These are phyloP conservation scores for Astreopora myriophthalma DNA, from an alignment of 64 coral and sea anemone species.

Conservation along the genomic window DNA sequence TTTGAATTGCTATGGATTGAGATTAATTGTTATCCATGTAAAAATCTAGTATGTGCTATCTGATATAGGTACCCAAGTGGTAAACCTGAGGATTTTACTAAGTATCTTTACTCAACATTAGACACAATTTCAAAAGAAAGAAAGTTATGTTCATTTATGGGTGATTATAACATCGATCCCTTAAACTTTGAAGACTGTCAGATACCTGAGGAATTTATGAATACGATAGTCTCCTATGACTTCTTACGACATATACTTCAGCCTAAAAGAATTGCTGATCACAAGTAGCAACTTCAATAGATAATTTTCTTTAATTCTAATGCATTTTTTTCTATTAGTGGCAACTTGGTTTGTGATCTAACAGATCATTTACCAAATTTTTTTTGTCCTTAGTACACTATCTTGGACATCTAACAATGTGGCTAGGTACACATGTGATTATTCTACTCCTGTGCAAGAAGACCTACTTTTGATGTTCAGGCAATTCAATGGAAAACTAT, in stretches of 20 bases:
- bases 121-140: too few species aligned
- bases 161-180: too few species aligned
- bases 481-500: background rate
- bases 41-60: background rate
- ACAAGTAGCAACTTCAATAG: background rate
- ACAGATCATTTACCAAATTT: background rate
- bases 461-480: background rate
- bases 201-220: background rate
- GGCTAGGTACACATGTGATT: background rate
- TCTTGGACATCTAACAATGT: background rate
- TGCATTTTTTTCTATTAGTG: background rate
- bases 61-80: too few species aligned
- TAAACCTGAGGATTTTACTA: too few species aligned
- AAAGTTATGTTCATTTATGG: background rate
- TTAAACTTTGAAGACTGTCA: too few species aligned
- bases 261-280: background rate
- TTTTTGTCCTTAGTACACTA: background rate
- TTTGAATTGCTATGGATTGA: background rate
- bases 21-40: background rate
- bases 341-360: background rate
- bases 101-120: too few species aligned
- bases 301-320: background rate
- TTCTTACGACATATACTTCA: background rate
- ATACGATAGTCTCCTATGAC: background rate
- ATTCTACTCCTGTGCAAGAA: background rate